Base-by-base conservation (phyloP, 2,797 vertebrate species). In the Zalophus californianus region DNA sequence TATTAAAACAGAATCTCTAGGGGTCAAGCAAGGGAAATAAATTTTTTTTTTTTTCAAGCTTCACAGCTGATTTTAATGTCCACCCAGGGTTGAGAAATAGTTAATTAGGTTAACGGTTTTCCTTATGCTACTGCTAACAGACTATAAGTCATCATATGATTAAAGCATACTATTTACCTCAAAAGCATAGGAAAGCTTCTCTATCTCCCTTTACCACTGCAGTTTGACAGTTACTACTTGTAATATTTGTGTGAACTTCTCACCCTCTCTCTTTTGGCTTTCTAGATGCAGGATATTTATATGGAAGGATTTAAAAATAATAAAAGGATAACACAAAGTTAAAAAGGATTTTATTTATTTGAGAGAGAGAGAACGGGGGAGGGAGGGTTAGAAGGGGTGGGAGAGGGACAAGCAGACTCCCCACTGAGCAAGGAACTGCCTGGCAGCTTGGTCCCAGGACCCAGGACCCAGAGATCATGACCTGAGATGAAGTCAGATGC, bases 231-330 rank as follows among this genome's bases (percentile, higher is more conserved):
- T 89, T 56, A 91, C 2, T 44, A 27, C 66, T 78, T 80, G 6
- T 7, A 78, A 41, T 50, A 66, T 64, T n/a, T 90, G 18, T 64
- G 14, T 50, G 20, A 90, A 86, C 32, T 60, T 64, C 13, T 95
- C 60, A 89, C 6, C 8, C 14, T 88, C 32, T 86, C 75, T 95
- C 66, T 91, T 80, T 16, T 79, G 7, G 25, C 12, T 77, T 88
- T 88, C 29, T 82, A 95, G 41, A 92, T 80, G 32, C 7, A 80
- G 11, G 21, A 56, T 73, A 58, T 13, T 72, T 78, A 89, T 2
- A 2, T 93, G 60, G 16, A 88, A 93, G 32, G 32, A 91, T 82
- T 89, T 91, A 48, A 58, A 50, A 92, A 82, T 72, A 95, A 60
- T 38, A 93, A 41, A 75, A 62, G 7, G 56, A 75, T 38, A 86